Conservation (phyloP, 2,888 invertebrate genomes). For the Sarcophaga rosellei region DNA sequence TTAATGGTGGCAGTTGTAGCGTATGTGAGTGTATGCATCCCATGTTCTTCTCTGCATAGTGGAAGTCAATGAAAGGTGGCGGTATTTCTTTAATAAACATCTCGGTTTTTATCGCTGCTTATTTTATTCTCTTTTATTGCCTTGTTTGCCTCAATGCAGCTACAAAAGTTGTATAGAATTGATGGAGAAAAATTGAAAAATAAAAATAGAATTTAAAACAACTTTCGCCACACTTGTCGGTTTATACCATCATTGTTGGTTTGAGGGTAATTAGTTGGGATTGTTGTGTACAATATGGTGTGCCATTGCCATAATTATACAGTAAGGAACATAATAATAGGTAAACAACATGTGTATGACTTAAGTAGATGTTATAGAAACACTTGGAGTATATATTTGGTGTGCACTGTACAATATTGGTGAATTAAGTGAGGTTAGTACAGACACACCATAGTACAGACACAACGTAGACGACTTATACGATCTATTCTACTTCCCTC, state of each 20-base stretch:
- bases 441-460: too few species aligned
- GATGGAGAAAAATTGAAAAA: background rate
- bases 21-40: background rate
- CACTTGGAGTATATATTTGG: too few species aligned
- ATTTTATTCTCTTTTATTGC: background rate
- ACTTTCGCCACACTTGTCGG: constrained; percentile 22
- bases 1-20: constrained; percentile 16
- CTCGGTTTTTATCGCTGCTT: background rate
- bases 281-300: background rate
- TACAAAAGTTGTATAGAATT: background rate
- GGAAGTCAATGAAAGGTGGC: background rate
- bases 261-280: constrained; percentile 4
- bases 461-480: too few species aligned
- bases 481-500: too few species aligned
- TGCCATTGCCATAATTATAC: background rate
- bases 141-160: too few species aligned
- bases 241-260: background rate
- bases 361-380: too few species aligned
- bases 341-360: too few species aligned
- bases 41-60: background rate
- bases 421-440: too few species aligned
- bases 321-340: background rate
- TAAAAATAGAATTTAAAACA: background rate
- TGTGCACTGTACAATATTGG: too few species aligned
- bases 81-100: constrained; percentile 31